Evolutionary conservation across 2,797 vertebrate genomes (phyloP).

Genomic region (Phrynocephalus guinanensis): DNA sequence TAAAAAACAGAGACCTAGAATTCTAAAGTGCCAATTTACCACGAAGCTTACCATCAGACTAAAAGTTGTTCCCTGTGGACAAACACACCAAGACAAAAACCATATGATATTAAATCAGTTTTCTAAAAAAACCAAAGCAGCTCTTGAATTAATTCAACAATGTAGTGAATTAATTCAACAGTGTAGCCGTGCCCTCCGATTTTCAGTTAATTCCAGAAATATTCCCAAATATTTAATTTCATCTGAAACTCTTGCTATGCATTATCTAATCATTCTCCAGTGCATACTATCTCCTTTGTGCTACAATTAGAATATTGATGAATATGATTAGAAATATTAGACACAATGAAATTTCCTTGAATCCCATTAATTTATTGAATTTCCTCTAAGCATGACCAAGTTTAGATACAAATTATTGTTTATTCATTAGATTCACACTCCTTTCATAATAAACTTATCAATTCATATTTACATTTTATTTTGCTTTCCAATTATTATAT

Average conservation of each 20-base stretch:
- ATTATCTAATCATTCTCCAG: not conserved
- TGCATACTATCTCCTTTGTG: conserved; percentile 24
- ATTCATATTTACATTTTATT: not conserved
- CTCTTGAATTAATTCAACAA: no score
- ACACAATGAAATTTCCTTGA: not conserved
- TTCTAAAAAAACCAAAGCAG: conserved; percentile 30
- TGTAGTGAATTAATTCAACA: no score
- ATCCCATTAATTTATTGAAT: not conserved
- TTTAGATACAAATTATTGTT: not conserved
- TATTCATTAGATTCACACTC: not conserved
- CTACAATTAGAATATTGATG: not conserved
- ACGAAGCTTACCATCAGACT: no score
- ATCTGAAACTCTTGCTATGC: not conserved
- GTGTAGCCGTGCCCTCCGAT: not conserved
- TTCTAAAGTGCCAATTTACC: no score
- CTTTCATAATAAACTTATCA: not conserved
- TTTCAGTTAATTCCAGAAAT: conserved; percentile 24
- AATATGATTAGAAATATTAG: not conserved
- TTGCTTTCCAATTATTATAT: not conserved
- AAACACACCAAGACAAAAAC: no score
- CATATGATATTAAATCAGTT: not conserved
- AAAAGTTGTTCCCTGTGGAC: no score
- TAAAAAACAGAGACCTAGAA: no score
- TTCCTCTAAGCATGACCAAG: not conserved
- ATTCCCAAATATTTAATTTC: not conserved